Base-by-base conservation (phyloP, 2,797 vertebrate species). In the Gymnoscopelus braueri region DNA sequence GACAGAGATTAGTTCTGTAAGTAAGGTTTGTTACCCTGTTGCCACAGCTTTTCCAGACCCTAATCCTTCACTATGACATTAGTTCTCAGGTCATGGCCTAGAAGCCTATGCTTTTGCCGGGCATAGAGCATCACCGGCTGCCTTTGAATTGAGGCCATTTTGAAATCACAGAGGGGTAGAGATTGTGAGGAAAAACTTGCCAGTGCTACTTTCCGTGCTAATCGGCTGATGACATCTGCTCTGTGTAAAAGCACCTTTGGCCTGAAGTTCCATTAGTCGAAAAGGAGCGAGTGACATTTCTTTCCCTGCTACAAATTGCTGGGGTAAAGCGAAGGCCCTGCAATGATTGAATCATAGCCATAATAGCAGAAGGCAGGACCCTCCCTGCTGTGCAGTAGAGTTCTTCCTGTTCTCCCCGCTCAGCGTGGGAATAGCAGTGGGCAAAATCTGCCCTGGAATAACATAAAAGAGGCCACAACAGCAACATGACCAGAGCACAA, bases 331-430 rank as follows among this genome's bases (percentile, higher is more conserved):
- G 71, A 19, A 73, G 84, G 87, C 78, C 83, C 87, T 78, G 84
- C 83, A 2, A 78, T 81, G 87, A 88, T 90, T 92, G 91, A 92
- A 91, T 89, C 88, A 82, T 53, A 53, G 90, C 90, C 91, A 91
- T 88, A 81, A 85, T 83, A 82, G 88, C 91, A 92, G 91, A 92
- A 90, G 91, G 91, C 85, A 85, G 87, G 69, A 80, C 73, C 91
- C 85, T 79, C 73, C 91, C 85, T 79, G 89, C 89, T 89, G 90
- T 58, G 87, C 26, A 7, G 72, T 88, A 15, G 84, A 90, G 88
- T 88, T 84, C 89, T 88, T 90, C 88, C 89, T 91, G 89, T 91
- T 88, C 88, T 90, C 77, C 77, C 77, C 76, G 54, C 89, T 84
- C 88, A 87, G 89, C 80, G 83, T 90, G 91, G 88, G 85, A 88